Evolutionary conservation across 2,113 vertebrate genomes (phyloP), one percentile per base, ranked within the genome.

Genomic region (Cygnus atratus): DNA sequence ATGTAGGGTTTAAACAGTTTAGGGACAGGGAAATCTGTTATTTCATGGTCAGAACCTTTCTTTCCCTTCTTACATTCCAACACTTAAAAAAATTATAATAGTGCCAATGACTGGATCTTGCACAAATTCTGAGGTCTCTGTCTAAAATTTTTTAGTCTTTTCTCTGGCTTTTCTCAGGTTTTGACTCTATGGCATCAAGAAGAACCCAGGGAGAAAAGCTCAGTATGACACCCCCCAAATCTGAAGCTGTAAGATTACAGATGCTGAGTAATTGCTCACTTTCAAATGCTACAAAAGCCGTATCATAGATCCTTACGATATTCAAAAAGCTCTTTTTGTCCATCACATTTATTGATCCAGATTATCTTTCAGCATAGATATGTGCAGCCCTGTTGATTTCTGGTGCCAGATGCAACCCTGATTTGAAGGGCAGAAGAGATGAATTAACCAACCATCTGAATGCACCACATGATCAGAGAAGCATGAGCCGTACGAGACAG

Each of bases 391-490:
- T 87, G 86, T 94, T 96, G 94, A 94, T 92, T 97, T 96, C 90
- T 48, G 5, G 91, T 67, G 84, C 80, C 91, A 95, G 92, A 93
- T 87, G 92, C 88, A 95, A 75, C 73, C 50, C 94, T 87, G 92
- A 94, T 92, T 94, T 92, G 94, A 96, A 94, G 94, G 92, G 88
- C 94, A 96, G 95, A 96, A 93, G 84, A 92, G 92, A 94, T 95
- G 92, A 97, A 90, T 95, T 95, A 97, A 96, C 91, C 87, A 94
- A 71, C 94, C 92, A 84, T 95, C 80, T 94, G 91, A 96, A 94
- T 63, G 73, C 57, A 88, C 87, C 88, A 93, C 91, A 95, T 90
- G 86, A 94, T 88, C 73, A 87, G 57, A 92, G 80, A 94, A 93
- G 91, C 88, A 72, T 71, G 61, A 93, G 88, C 76, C 0, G 0